phyloP scores from a whole-genome alignment of 2,888 invertebrate genomes.

The Eilema sororculum region DNA sequence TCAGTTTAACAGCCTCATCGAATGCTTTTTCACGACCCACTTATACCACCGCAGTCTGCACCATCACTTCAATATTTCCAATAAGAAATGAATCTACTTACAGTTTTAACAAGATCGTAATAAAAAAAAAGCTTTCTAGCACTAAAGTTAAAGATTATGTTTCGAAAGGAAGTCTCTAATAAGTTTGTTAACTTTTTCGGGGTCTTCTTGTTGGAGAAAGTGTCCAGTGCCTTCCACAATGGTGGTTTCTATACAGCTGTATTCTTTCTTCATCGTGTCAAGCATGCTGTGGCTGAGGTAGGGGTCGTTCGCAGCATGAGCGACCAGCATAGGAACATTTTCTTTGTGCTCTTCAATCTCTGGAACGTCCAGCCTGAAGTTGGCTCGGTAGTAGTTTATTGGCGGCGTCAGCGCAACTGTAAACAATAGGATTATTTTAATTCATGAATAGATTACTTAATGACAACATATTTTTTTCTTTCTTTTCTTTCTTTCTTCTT shows the following conservation, averaged over 20 bases:
- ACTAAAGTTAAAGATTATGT: slow-evolving; percentile 59
- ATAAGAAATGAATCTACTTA: background rate
- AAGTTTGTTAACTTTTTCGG: slow-evolving; percentile 80
- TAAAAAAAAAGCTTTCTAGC: background rate
- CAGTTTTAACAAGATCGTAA: background rate
- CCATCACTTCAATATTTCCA: background rate
- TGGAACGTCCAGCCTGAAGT: slow-evolving; percentile 62
- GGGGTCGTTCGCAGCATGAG: slow-evolving; percentile 79
- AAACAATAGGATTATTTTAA: slow-evolving; percentile 47
- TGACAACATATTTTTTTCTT: no score
- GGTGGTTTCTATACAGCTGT: slow-evolving; percentile 74
- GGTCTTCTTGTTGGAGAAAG: slow-evolving; percentile 87
- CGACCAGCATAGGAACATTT: slow-evolving; percentile 77
- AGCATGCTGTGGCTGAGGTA: slow-evolving; percentile 64
- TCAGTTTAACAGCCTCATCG: no score
- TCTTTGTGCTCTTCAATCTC: slow-evolving; percentile 61
- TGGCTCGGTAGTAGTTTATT: slow-evolving; percentile 87
- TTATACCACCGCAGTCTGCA: background rate
- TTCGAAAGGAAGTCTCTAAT: slow-evolving; percentile 81
- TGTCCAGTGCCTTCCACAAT: slow-evolving; percentile 81
- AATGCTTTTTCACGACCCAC: no score
- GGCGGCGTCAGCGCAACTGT: slow-evolving; percentile 85
- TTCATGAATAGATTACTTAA: no score
- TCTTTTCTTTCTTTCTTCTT: no score
- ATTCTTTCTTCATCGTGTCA: slow-evolving; percentile 72